These are phyloP conservation scores for Agapornis roseicollis DNA, from an alignment of 2,113 vertebrate genomes.

Conservation along the genomic window DNA sequence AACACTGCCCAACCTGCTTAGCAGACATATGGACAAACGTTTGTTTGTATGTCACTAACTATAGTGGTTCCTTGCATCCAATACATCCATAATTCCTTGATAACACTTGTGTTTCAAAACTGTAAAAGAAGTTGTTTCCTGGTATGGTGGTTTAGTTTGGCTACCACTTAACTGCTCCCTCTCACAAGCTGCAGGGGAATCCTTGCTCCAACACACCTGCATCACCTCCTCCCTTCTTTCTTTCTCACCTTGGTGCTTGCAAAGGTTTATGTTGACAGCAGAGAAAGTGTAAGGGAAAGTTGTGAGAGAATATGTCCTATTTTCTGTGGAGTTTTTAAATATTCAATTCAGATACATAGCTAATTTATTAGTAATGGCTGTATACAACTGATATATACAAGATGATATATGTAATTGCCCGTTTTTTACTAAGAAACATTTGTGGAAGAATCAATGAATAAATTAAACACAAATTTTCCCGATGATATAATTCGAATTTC, in stretches of 20 bases:
- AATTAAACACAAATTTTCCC: neutral
- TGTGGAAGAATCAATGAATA: neutral
- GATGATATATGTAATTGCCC: neutral
- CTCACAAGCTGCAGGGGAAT: neutral
- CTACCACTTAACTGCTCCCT: neutral
- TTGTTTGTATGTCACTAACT: neutral
- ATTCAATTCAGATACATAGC: neutral
- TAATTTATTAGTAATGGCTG: neutral
- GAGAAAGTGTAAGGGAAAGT: neutral
- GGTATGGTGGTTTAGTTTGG: neutral
- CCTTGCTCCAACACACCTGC: neutral
- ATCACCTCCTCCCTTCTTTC: neutral
- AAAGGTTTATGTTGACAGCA: neutral
- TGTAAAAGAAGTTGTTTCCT: neutral
- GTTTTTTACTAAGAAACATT: neutral
- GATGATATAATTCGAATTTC: neutral
- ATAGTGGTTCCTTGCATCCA: neutral
- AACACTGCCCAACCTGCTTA: neutral
- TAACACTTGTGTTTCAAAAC: neutral
- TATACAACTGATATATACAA: neutral
- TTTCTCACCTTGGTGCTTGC: neutral
- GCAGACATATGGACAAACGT: neutral
- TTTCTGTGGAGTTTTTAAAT: neutral
- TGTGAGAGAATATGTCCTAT: neutral
- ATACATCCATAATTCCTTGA: neutral